phyloP scores from a whole-genome alignment of 2,888 invertebrate species.

The Sussaba pulchella region DNA sequence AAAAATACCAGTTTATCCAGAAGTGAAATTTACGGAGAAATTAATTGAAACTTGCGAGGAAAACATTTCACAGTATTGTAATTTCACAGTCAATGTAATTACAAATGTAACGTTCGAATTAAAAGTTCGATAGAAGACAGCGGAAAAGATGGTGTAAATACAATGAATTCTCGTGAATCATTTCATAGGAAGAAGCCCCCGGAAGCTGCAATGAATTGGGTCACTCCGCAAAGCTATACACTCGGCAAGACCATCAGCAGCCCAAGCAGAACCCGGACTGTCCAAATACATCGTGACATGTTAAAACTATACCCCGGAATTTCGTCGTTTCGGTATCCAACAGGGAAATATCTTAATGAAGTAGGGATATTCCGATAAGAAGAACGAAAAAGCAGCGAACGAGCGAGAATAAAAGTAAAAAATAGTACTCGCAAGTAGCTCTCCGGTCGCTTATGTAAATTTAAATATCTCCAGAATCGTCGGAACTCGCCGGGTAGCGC shows the following conservation, averaged over 20 bases:
- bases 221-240: not conserved
- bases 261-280: slow-evolving; percentile 5
- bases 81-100: slow-evolving; percentile 4
- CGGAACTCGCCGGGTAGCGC: slow-evolving; percentile 23
- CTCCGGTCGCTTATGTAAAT: slow-evolving; percentile 51
- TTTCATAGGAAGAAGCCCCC: not conserved
- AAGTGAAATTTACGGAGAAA: not conserved
- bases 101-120: not conserved
- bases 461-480: slow-evolving; percentile 55
- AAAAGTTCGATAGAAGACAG: not conserved
- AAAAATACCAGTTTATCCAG: not conserved
- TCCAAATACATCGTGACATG: slow-evolving; percentile 40
- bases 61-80: not conserved
- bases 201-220: slow-evolving; percentile 27
- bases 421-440: slow-evolving; percentile 52
- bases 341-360: slow-evolving; percentile 56
- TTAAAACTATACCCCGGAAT: slow-evolving; percentile 7
- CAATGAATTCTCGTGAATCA: slow-evolving; percentile 6
- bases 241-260: not conserved
- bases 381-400: slow-evolving; percentile 13
- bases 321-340: slow-evolving; percentile 28
- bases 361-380: slow-evolving; percentile 36
- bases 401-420: slow-evolving; percentile 41
- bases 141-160: not conserved
- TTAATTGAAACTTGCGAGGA: not conserved